Evolutionary conservation across 1,140 invertebrate species (phyloP).

Genomic region (Conus betulinus): DNA sequence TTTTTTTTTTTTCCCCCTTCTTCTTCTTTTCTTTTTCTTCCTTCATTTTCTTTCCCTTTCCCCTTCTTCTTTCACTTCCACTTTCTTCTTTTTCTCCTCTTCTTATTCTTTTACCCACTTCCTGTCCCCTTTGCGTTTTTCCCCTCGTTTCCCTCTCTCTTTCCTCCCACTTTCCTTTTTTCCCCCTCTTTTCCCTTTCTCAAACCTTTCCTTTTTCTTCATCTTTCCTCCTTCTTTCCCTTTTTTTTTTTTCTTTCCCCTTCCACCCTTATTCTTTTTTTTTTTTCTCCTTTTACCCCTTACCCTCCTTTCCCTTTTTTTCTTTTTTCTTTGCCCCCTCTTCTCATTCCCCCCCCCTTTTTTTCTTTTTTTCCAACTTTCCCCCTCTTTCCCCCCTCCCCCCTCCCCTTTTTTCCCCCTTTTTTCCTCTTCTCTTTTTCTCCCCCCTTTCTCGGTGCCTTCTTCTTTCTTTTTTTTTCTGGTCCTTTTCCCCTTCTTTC

Average conservation of each 20-base stretch:
- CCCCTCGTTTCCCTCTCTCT: neutral
- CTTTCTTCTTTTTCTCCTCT: no score
- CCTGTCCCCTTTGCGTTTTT: no score
- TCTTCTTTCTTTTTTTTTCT: no score
- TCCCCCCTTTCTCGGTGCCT: no score
- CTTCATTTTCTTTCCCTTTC: no score
- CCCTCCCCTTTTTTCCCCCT: neutral
- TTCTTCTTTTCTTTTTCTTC: no score
- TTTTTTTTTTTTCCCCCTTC: no score
- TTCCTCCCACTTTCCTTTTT: neutral
- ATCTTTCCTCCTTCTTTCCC: neutral
- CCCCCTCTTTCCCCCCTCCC: constrained; percentile 1
- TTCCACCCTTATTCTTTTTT: neutral
- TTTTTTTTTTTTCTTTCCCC: neutral
- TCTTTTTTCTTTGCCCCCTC: neutral
- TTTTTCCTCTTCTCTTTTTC: no score
- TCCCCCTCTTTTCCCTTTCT: neutral
- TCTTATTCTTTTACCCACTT: no score
- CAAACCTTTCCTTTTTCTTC: neutral
- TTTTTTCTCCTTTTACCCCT: neutral
- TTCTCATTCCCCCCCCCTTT: neutral
- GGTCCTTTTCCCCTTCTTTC: no score
- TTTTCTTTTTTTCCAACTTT: neutral
- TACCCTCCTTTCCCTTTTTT: neutral
- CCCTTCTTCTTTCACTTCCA: no score